phyloP scores from a whole-genome alignment of 2,113 vertebrate genomes.

The Neolamprologus sp. region DNA sequence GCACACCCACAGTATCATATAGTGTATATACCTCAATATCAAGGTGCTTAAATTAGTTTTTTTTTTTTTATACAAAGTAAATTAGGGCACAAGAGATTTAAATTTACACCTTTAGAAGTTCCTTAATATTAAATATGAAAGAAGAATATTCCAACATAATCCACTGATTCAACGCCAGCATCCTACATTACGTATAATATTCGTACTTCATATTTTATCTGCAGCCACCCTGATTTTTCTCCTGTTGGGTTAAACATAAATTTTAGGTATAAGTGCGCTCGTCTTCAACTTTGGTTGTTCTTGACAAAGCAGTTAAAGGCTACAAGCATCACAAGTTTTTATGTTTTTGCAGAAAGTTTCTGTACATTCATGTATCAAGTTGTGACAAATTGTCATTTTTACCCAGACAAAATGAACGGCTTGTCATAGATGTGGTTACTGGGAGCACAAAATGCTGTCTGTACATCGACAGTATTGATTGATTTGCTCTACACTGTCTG shows the following conservation, averaged over 20 bases:
- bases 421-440: not conserved
- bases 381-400: not conserved
- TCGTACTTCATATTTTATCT: not conserved
- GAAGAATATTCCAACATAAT: not conserved
- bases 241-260: not conserved
- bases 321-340: not conserved
- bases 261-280: not conserved
- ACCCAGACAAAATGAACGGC: not conserved
- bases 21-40: not conserved
- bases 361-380: not conserved
- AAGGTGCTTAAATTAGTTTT: not conserved
- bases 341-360: not conserved
- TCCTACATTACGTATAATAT: not conserved
- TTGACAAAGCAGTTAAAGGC: not conserved
- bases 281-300: not conserved
- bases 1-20: slow-evolving; percentile 4
- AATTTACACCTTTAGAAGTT: not conserved
- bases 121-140: not conserved
- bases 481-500: not conserved
- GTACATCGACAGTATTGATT: not conserved
- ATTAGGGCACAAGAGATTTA: not conserved
- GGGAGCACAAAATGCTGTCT: not conserved
- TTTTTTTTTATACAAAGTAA: not conserved
- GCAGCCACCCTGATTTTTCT: not conserved
- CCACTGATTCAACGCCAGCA: not conserved